phyloP scores from a whole-genome alignment of 2,113 vertebrate genomes.

The Podarcis muralis region DNA sequence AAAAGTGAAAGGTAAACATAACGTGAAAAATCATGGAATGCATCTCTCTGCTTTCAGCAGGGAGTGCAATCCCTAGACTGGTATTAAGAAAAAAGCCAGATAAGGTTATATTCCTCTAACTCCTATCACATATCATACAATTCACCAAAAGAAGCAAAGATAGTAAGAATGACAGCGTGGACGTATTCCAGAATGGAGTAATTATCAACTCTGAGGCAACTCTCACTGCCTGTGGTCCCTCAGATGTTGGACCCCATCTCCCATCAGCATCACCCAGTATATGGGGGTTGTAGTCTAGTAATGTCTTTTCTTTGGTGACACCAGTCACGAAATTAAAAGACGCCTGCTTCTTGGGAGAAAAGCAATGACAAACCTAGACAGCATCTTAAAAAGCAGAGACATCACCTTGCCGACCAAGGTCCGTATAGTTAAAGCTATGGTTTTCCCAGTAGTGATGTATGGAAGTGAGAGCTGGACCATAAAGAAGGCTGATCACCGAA shows the following conservation, averaged over 20 bases:
- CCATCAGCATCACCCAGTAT: background rate
- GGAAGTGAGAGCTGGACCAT: too few relatives aligned
- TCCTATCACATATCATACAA: background rate
- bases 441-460: too few relatives aligned
- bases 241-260: background rate
- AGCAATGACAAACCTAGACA: too few relatives aligned
- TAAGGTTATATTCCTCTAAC: slow-evolving; percentile 60
- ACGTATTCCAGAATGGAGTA: slow-evolving; percentile 39
- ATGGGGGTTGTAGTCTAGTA: background rate
- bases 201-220: slow-evolving; percentile 39
- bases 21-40: slow-evolving; percentile 52
- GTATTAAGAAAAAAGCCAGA: slow-evolving; percentile 62
- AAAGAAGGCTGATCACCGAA: too few relatives aligned
- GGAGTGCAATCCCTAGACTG: slow-evolving; percentile 64
- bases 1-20: slow-evolving; percentile 59
- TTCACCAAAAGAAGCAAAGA: slow-evolving; percentile 65
- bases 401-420: too few relatives aligned
- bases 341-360: too few relatives aligned
- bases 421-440: too few relatives aligned
- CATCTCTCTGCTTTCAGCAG: slow-evolving; percentile 67
- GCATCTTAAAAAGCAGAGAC: too few relatives aligned
- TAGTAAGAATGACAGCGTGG: slow-evolving; percentile 4
- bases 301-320: too few relatives aligned
- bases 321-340: too few relatives aligned
- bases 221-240: background rate